Base-by-base conservation (phyloP, 2,888 invertebrate species). In the Agapostemon virescens region DNA sequence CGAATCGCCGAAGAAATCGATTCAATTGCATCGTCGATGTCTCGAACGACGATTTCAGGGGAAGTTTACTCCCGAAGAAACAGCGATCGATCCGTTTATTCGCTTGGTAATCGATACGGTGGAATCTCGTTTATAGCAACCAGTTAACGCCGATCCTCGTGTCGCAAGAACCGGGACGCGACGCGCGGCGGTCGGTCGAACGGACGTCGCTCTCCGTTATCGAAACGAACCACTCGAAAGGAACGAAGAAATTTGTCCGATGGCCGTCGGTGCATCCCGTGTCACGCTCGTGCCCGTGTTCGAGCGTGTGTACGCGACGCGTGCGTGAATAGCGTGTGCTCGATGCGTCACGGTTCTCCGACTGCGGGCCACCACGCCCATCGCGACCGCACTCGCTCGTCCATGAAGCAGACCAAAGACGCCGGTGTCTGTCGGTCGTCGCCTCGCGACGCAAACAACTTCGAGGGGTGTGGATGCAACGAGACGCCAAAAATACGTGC, bases 321-420 rank as follows among this genome's bases (percentile, higher is more conserved):
- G 75, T 72, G 81, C 81, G 84, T 84, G 82, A 84, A 83, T 78
- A 85, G 80, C 73, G 84, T 81, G 77, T 76, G 84, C 85, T 86
- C 83, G 85, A 89, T 87, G 88, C 84, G 88, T 88, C 86, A 89
- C 84, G 88, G 88, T 84, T 85, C 84, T 88, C 85, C 83, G 87
- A 86, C 85, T 89, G 86, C 85, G 81, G 79, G 74, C 85, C 77
- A 88, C 89, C 90, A 92, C 92, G 92, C 92, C 92, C 91, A 92
- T 90, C 87, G 88, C 89, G 88, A 88, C 89, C 90, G 85, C 88
- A 87, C 89, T 90, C 88, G 90, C 88, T 90, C 91, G 88, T 86
- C 90, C 90, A 86, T 89, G 91, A 91, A 90, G 87, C 86, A 72
- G 84, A 84, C 88, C 89, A 88, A 90, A 89, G 87, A 86, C 86